Evolutionary conservation across 1,140 invertebrate genomes (phyloP), one percentile per base, ranked within the genome.

Genomic region (Acromyrmex echinatior): DNA sequence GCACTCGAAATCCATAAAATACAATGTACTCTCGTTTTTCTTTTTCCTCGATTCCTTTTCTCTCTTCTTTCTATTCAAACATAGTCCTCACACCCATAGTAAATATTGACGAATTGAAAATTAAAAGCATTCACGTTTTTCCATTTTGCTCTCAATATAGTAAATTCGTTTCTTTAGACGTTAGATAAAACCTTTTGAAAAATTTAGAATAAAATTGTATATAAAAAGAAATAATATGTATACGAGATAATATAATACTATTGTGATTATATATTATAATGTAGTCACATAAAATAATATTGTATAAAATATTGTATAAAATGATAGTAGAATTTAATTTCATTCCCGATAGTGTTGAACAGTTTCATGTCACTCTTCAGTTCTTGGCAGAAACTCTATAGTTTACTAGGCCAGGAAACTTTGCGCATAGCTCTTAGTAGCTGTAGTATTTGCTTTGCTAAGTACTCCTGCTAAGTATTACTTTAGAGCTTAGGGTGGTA

Each of bases 1-100:
- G 81, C 87, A 91, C 79, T 90, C 65, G 21, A 71, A 91, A 90
- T 92, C 90, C 87, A 88, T 91, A 88, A 88, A 91, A 88, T 56
- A 84, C 74, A 16, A 45, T 14, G 5, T 86, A 2, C 18, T 80
- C 21, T 53, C 51, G 10, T 12, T 25, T 63, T 45, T 31, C 18
- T 49, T 16, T 28, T 12, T 14, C 1, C 10, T 86, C 31, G 12
- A 56, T 35, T 25, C n/a, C 60, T n/a, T 31, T 31, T 18, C 76
- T 18, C 1, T n/a, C 35, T 45, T 53, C 58, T 60, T 73, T 12
- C 21, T 49, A 82, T 82, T 82, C 79, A 82, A 82, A 81, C n/a
- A 58, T 25, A 73, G 5, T 58, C 10, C 28, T 45, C 5, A 21
- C 16, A 68, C n/a, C n/a, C n/a, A 39, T 18, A 14, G 39, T 45